Evolutionary conservation across 1,140 invertebrate genomes (phyloP), one percentile per base, ranked within the genome.

Genomic region (Papilio polyxenes): DNA sequence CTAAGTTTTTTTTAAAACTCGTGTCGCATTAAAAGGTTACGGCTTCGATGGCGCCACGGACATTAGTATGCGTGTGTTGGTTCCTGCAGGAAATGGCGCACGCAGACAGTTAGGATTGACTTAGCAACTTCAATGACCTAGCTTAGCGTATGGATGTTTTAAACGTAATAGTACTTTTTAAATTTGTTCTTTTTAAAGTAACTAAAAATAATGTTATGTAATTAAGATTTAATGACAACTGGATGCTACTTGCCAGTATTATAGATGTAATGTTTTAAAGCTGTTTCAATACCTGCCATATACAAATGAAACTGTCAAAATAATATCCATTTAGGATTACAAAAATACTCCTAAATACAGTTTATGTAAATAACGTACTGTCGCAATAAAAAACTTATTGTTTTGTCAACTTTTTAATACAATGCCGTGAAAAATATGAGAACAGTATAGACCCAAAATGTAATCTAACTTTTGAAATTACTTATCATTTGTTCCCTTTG

Each of bases 51-150:
- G 75, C 44, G 77, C 59, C 82, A 53, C 17, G 49, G 69, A 87
- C 69, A 83, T 91, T 85, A 89, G 83, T 89, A 91, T 90, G 85
- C 90, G 40, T 69, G 37, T 48, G 31, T 56, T 77, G 86, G 80
- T 23, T 74, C 31, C 23, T 56, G 40, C 76, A 89, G 90, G 90
- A 90, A 91, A 83, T 87, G 76, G 87, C 87, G 86, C 87, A 83
- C 56, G 81, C 62, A 56, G 86, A 91, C 90, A 91, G 90, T 91
- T 91, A 91, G 82, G 82, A 86, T 83, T 82, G 83, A 88, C 85
- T 87, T 88, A 89, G 87, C 86, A 87, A 87, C 85, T 84, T 85
- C 85, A 85, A 87, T 90, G 89, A 89, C 89, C 89, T 89, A 89
- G 78, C 78, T 80, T 62, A 80, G 78, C 59, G 65, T 65, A 40